Evolutionary conservation across 2,888 invertebrate genomes (phyloP).

Genomic region (Metacarcinus magister): DNA sequence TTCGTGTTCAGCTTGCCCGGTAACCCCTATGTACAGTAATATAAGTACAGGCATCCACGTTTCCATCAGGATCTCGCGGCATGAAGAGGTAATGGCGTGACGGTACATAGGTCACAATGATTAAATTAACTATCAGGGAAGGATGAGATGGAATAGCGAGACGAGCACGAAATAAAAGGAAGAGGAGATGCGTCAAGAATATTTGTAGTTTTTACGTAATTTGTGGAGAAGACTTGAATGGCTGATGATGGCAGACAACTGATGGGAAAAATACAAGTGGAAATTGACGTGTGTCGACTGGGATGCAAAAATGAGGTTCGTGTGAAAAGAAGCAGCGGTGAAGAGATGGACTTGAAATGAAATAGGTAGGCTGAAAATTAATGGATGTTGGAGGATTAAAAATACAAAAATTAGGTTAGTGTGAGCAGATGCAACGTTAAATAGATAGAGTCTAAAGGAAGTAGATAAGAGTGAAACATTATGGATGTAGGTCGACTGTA

Average conservation of each 20-base stretch:
- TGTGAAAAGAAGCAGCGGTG: not conserved
- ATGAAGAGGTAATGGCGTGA: too few relatives aligned
- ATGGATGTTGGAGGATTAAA: not conserved
- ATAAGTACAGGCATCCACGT: too few relatives aligned
- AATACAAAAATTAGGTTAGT: too few relatives aligned
- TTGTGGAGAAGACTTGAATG: not conserved
- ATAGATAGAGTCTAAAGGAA: not conserved
- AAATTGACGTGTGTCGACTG: not conserved
- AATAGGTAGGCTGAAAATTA: not conserved
- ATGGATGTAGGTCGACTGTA: not conserved
- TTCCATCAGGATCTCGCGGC: too few relatives aligned
- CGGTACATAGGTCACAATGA: too few relatives aligned
- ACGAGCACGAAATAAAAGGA: not conserved
- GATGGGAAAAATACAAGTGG: not conserved
- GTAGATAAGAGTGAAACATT: not conserved
- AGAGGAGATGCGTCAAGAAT: not conserved
- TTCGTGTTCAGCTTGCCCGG: too few relatives aligned
- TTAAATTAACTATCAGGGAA: too few relatives aligned
- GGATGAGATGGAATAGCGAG: not conserved
- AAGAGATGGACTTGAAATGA: not conserved
- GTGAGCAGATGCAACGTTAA: not conserved
- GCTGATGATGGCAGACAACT: constrained; percentile 9
- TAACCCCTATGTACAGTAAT: too few relatives aligned
- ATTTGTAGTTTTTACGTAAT: not conserved
- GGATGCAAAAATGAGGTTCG: not conserved